Percentiles rank a stretch among this genome's conserved stretches.
Conservation (phyloP, 2,888 invertebrate genomes). For the Norana najaformis region DNA sequence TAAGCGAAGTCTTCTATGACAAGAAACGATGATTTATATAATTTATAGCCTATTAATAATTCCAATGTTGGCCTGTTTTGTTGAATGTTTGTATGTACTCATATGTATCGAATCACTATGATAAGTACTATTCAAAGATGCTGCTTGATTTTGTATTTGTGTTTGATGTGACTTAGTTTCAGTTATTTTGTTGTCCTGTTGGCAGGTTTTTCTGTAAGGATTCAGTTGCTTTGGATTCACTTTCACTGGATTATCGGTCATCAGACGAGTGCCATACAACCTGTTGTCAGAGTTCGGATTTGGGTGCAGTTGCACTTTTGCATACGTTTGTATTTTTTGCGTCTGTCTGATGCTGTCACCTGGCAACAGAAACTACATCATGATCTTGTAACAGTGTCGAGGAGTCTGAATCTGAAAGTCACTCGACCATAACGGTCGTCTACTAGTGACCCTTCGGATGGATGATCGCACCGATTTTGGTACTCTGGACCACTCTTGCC, state of each 20-base stretch:
- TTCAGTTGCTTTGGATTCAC: neutral
- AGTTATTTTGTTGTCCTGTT: neutral
- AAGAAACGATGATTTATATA: neutral
- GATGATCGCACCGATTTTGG: constrained; percentile 14
- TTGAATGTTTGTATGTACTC: too few relatives aligned
- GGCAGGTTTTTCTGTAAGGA: neutral
- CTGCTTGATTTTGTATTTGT: neutral
- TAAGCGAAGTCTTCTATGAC: neutral
- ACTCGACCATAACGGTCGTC: neutral
- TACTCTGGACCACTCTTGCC: neutral
- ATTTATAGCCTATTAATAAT: neutral
- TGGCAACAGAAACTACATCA: neutral
- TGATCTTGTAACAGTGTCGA: neutral
- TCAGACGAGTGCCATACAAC: too few relatives aligned
- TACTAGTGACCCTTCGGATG: constrained; percentile 10
- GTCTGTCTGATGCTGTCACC: neutral
- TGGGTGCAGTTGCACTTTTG: neutral
- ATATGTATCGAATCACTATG: too few relatives aligned
- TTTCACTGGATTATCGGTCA: constrained; percentile 5
- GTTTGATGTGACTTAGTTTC: neutral
- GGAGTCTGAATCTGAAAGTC: neutral
- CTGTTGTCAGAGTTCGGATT: neutral
- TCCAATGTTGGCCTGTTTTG: neutral
- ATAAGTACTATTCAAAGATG: neutral
- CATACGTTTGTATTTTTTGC: neutral